phyloP scores from a whole-genome alignment of 1,140 invertebrate species.

The Sarcophaga bullata region DNA sequence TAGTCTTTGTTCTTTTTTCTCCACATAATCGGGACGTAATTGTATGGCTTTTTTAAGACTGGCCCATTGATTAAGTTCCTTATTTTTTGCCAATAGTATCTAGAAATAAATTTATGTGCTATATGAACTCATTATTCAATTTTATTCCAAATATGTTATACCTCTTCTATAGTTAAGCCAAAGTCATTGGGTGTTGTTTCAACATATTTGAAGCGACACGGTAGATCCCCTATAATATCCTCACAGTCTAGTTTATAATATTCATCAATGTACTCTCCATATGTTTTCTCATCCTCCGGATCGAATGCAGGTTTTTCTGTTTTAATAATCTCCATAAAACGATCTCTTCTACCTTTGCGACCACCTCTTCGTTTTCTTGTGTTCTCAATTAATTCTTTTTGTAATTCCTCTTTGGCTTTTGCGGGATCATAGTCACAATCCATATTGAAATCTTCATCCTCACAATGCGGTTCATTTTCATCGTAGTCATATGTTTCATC shows the following conservation, averaged over 20 bases:
- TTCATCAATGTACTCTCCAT: slow-evolving; percentile 91
- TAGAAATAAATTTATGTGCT: slow-evolving; percentile 65
- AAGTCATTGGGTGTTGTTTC: slow-evolving; percentile 89
- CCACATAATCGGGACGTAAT: slow-evolving; percentile 79
- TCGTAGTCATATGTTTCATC: slow-evolving; percentile 52
- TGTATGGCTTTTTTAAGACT: slow-evolving; percentile 91
- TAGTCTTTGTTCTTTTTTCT: slow-evolving; percentile 81
- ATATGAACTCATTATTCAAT: background rate
- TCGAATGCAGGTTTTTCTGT: slow-evolving; percentile 85
- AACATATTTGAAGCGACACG: slow-evolving; percentile 94
- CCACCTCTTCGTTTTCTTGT: slow-evolving; percentile 72
- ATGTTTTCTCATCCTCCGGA: slow-evolving; percentile 79
- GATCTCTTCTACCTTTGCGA: slow-evolving; percentile 70
- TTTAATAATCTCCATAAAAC: slow-evolving; percentile 77
- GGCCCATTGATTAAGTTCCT: slow-evolving; percentile 94
- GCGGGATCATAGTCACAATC: slow-evolving; percentile 84
- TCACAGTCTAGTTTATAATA: slow-evolving; percentile 96
- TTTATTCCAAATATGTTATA: slow-evolving; percentile 59
- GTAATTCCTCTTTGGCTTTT: slow-evolving; percentile 66
- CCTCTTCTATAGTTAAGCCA: slow-evolving; percentile 91
- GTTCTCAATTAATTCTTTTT: slow-evolving; percentile 71
- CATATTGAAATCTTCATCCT: slow-evolving; percentile 89
- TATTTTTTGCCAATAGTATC: slow-evolving; percentile 91
- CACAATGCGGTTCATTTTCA: slow-evolving; percentile 71
- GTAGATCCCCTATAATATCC: slow-evolving; percentile 90